Conservation (phyloP, 2,797 vertebrate species). For the Gallinago stenura region DNA sequence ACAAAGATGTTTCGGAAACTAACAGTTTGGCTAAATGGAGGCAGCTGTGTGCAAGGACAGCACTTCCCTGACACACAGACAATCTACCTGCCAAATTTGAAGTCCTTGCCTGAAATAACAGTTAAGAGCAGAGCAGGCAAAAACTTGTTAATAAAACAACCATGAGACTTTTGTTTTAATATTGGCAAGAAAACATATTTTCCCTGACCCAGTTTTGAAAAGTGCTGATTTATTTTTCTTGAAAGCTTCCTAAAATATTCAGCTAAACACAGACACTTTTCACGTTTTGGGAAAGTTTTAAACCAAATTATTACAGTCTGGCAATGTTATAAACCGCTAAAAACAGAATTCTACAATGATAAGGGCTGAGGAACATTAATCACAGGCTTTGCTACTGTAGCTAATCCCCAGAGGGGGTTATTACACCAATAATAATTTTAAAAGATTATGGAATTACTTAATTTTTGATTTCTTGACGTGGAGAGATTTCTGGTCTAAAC, state of each 20-base stretch:
- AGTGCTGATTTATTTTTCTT: constrained; percentile 51
- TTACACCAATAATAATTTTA: constrained; percentile 41
- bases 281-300: constrained; percentile 42
- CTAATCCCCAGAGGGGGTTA: constrained; percentile 27
- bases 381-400: not conserved
- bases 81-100: constrained; percentile 21
- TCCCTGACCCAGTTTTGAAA: constrained; percentile 46
- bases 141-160: constrained; percentile 35
- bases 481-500: constrained; percentile 13
- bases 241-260: constrained; percentile 46
- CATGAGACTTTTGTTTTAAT: constrained; percentile 20
- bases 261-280: not conserved
- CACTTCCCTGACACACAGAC: not conserved
- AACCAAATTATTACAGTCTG: constrained; percentile 43
- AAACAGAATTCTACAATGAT: constrained; percentile 36
- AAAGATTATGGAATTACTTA: constrained; percentile 34
- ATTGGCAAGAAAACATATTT: constrained; percentile 37
- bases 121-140: constrained; percentile 3
- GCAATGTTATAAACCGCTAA: constrained; percentile 28
- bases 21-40: not conserved
- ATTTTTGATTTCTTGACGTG: constrained; percentile 35
- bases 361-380: constrained; percentile 49
- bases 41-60: not conserved
- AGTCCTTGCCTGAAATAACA: constrained; percentile 33
- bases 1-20: not conserved